Evolutionary conservation across 1,140 invertebrate genomes (phyloP), one percentile per base, ranked within the genome.

Genomic region (Zaprionus ghesquierei): DNA sequence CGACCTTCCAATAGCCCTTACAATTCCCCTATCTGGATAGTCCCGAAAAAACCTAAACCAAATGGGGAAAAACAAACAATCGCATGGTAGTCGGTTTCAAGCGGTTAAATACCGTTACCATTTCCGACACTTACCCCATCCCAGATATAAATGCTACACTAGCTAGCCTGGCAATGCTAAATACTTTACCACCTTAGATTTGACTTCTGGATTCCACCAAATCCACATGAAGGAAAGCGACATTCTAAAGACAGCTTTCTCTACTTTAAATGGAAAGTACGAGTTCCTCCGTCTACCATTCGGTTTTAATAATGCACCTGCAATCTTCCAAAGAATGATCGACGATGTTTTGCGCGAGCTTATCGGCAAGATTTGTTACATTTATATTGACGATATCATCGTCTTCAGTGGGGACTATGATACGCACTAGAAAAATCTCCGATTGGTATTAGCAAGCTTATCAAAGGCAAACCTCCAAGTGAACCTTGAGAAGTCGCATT

Each of bases 41-140:
- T 63, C 1, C 46, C 15, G 35, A 63, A 20, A 51, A n/a, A 51
- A 50, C 44, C 60, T 10, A 54, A 93, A 92, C 60, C 72, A 86
- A 84, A 33, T 12, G 41, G 60, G 74, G 89, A 77, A 79, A 84
- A 56, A 62, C 38, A 65, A 12, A n/a, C n/a, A 59, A 72, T 23
- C 68, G 92, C 44, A 59, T 93, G 20, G 89, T 92, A 2, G 75
- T 92, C 8, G 92, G 92, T 71, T 93, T 63, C 35, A 89, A 63
- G 35, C 89, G 49, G 66, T 38, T 93, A 49, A 93, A 93, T 71
- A 79, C 91, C 29, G 72, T 78, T n/a, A 92, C 91, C 8, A 77
- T 92, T 31, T 79, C 76, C 13, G 93, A 94, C 75, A 77, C 73
- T 31, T 94, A 92, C 75, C 94, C 94, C 12, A 69, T 94, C 15